These are phyloP conservation scores for Chrysolina oricalcia DNA, from an alignment of 2,888 invertebrate genomes.

Conservation along the genomic window DNA sequence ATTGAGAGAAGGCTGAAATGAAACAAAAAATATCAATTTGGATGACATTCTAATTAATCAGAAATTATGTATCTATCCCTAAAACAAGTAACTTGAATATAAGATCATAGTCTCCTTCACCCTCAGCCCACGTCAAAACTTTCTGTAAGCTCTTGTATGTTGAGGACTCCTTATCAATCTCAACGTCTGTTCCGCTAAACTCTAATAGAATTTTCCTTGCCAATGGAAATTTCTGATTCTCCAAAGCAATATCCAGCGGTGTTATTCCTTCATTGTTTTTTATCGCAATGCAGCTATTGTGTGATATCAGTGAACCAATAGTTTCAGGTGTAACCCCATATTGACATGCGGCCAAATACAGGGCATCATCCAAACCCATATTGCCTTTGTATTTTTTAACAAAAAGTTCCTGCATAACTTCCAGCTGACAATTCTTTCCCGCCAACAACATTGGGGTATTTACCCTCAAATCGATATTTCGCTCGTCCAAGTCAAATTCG, in stretches of 20 bases:
- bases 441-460: constrained; percentile 32
- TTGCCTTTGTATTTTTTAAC: constrained; percentile 5
- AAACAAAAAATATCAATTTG: no score
- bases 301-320: constrained; percentile 19
- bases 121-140: not conserved
- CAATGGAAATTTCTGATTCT: not conserved
- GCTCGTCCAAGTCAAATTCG: constrained; percentile 15
- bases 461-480: not conserved
- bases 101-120: not conserved
- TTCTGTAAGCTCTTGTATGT: not conserved
- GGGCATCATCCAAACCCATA: constrained; percentile 18
- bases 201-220: not conserved
- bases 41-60: no score
- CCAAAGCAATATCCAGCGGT: constrained; percentile 25
- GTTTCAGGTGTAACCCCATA: constrained; percentile 20
- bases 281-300: constrained; percentile 4
- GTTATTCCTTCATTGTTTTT: constrained; percentile 29
- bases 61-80: no score
- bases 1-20: no score
- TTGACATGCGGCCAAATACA: constrained; percentile 27
- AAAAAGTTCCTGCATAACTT: constrained; percentile 8
- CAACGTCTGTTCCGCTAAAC: not conserved
- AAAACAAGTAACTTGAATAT: not conserved
- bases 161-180: constrained; percentile 5
- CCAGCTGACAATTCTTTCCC: constrained; percentile 25